Base-by-base conservation (phyloP, 2,888 invertebrate species). In the Barypeithes pellucidus region DNA sequence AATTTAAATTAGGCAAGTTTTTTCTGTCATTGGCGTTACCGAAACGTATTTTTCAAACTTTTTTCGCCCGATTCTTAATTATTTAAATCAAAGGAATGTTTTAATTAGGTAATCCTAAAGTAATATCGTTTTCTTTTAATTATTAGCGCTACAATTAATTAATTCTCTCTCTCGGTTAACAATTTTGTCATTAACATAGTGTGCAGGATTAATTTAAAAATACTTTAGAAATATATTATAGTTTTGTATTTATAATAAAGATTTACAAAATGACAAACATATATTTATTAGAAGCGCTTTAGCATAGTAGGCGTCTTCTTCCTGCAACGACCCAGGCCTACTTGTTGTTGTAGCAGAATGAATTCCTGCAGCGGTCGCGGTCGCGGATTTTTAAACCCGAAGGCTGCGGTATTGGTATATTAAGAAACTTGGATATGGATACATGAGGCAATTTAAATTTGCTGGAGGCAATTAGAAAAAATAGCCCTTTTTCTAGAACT, bases 241-340 rank as follows among this genome's bases (percentile, higher is more conserved):
- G 1, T 39, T 39, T n/a, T 39, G 2, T 39, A 4, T 16, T 43
- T n/a, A 39, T 11, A 2, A 43, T 11, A 16, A 16, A 16, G 3
- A 43, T 3, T 8, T 43, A 16, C 1, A 2, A 43, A 43, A 2
- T 16, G 9, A 7, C 5, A 12, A 43, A 39, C 39, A 39, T 12
- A 39, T 3, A 2, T 12, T 14, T 16, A 50, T 14, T 5, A 24
- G 1, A 52, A 29, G 29, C 29, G 29, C n/a, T 52, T 52, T n/a
- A 24, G 8, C 14, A 52, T 52, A 52, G 52, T 52, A 52, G 52
- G 52, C 52, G 52, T 52, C 29, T 52, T 52, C 52, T 52, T 52
- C 52, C 52, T 52, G 52, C 52, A 52, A 14, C 52, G 52, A 14
- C 52, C 24, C 29, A 52, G 52, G 52, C 52, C 52, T 52, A 29